Evolutionary conservation across 2,113 vertebrate species (phyloP).

Genomic region (Nettapus auritus): DNA sequence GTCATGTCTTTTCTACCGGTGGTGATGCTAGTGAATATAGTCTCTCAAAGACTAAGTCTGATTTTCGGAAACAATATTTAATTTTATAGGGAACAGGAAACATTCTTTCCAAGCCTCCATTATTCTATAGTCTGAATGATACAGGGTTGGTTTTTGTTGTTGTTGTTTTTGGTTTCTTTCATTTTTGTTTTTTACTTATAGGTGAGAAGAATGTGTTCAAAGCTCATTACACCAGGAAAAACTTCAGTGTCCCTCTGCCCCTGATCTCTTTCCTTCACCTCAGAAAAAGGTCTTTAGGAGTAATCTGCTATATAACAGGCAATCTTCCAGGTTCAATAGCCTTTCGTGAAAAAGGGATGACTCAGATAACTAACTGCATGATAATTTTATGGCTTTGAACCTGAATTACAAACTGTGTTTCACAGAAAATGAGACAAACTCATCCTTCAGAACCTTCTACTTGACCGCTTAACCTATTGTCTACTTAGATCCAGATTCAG

Average conservation of each 20-base stretch:
- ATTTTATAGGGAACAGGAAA: not conserved
- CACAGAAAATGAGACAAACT: not conserved
- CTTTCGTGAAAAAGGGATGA: not conserved
- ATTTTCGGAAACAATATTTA: not conserved
- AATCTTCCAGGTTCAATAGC: not conserved
- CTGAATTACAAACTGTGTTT: not conserved
- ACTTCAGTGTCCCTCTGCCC: not conserved
- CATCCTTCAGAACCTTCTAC: not conserved
- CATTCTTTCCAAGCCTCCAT: not conserved
- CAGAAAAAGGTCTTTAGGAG: not conserved
- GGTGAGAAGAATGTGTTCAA: not conserved
- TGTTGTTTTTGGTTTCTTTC: too few relatives aligned
- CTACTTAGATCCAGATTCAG: not conserved
- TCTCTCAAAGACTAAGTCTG: not conserved
- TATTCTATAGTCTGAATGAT: not conserved
- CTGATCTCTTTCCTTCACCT: not conserved
- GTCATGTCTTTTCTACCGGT: not conserved
- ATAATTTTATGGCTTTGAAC: not conserved
- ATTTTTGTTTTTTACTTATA: not conserved
- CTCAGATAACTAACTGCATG: not conserved
- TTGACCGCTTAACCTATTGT: not conserved
- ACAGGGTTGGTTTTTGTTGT: too few relatives aligned
- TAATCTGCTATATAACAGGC: not conserved
- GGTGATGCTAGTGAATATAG: not conserved
- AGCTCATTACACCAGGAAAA: not conserved